phyloP scores from a whole-genome alignment of 2,888 invertebrate genomes.

The Ormyrus pomaceus region DNA sequence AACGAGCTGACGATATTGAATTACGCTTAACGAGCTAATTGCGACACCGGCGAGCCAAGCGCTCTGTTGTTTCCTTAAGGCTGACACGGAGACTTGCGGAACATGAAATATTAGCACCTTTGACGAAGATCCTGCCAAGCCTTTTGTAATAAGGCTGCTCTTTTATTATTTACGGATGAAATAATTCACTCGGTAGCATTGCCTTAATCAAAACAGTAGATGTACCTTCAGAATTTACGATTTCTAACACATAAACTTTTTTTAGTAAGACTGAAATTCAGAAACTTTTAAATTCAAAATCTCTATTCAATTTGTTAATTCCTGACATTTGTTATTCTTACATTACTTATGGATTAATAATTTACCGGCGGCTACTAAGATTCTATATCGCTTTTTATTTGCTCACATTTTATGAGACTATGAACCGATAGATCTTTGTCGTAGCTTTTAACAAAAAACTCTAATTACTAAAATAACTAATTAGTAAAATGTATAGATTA shows the following conservation, averaged over 20 bases:
- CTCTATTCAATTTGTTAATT: neutral
- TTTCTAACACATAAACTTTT: too few species aligned
- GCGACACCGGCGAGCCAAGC: slow-evolving; percentile 30
- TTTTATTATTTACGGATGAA: slow-evolving; percentile 15
- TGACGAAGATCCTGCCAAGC: slow-evolving; percentile 23
- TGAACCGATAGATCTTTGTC: neutral
- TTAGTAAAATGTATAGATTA: too few species aligned
- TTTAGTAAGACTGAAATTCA: too few species aligned
- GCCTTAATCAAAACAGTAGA: too few species aligned
- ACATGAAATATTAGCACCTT: slow-evolving; percentile 48
- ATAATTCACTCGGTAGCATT: neutral
- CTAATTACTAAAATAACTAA: too few species aligned
- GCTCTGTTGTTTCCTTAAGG: neutral
- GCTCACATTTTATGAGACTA: slow-evolving; percentile 9
- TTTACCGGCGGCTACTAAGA: neutral
- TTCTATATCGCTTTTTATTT: slow-evolving; percentile 15
- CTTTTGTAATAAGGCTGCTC: slow-evolving; percentile 26
- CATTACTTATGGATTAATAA: neutral
- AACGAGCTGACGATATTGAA: slow-evolving; percentile 53
- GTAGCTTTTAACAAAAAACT: neutral
- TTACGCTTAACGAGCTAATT: slow-evolving; percentile 56
- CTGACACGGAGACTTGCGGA: slow-evolving; percentile 1
- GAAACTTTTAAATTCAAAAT: neutral
- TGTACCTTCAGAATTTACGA: too few species aligned
- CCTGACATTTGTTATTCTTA: neutral